Evolutionary conservation across 2,888 invertebrate species (phyloP).

Genomic region (Drosophila mercatorum): DNA sequence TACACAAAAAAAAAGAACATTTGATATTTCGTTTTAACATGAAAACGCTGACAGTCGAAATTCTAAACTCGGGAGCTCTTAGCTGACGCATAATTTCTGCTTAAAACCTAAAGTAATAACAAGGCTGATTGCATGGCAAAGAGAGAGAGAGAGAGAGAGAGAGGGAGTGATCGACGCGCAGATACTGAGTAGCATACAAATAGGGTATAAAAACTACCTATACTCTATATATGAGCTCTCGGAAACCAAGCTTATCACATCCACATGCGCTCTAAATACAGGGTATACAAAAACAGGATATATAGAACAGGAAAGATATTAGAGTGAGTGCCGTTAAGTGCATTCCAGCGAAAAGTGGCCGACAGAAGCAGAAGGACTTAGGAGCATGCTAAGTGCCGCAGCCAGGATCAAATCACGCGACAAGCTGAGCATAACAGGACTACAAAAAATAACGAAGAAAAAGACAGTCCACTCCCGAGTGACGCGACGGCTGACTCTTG

Average conservation of each 20-base stretch:
- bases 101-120: background rate
- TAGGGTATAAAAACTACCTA: no score
- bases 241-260: no score
- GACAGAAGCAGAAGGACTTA: conserved; percentile 35
- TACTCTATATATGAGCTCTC: no score
- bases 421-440: conserved; percentile 29
- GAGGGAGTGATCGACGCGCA: background rate
- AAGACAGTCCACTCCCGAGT: conserved; percentile 1
- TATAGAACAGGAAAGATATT: conserved; percentile 20
- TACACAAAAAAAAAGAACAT: conserved; percentile 12
- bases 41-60: conserved; percentile 37
- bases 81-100: conserved; percentile 37
- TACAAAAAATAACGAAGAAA: background rate
- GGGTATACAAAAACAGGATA: conserved; percentile 4
- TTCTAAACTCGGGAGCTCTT: conserved; percentile 24
- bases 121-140: background rate
- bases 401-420: conserved; percentile 63
- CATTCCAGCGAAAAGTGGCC: conserved; percentile 57
- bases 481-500: conserved; percentile 27
- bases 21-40: conserved; percentile 46
- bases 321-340: conserved; percentile 51
- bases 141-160: background rate
- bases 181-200: background rate
- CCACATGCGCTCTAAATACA: background rate
- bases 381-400: conserved; percentile 56